Conservation (phyloP, 2,113 vertebrate species). For the Cyrtonyx montezumae region DNA sequence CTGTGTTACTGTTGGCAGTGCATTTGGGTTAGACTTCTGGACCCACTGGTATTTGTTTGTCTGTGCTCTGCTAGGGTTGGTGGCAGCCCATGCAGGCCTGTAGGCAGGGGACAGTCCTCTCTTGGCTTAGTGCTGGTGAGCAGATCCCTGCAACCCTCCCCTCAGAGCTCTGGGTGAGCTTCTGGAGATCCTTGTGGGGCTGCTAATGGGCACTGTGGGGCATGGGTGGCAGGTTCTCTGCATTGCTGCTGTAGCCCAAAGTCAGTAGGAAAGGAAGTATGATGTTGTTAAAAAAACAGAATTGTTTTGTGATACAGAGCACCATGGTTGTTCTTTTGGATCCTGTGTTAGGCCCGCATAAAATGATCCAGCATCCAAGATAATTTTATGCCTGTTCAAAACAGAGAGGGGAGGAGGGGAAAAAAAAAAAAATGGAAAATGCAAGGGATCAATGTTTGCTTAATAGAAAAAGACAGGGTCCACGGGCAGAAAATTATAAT, state of each 20-base stretch:
- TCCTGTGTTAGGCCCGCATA: neutral
- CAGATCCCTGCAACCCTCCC: neutral
- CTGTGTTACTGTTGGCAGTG: neutral
- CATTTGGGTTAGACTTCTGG: neutral
- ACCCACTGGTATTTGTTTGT: accelerated
- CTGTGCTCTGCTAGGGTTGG: neutral
- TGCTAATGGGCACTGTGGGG: neutral
- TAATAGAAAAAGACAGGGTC: slow-evolving; percentile 67
- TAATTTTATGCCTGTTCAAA: neutral
- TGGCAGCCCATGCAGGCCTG: neutral
- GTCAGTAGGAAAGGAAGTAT: neutral
- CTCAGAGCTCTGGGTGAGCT: neutral
- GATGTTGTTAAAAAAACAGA: neutral
- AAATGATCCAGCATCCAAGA: neutral
- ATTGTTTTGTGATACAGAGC: neutral
- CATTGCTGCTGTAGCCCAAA: neutral
- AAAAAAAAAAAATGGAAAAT: neutral
- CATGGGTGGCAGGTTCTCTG: neutral
- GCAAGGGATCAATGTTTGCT: slow-evolving; percentile 34
- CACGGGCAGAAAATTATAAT: slow-evolving; percentile 66
- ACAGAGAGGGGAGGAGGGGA: neutral
- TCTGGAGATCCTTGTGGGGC: neutral
- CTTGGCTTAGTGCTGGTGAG: neutral
- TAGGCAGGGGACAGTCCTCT: neutral
- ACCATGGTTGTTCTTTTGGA: neutral